Percentiles rank a stretch among this genome's conserved stretches.
Evolutionary conservation across 2,797 vertebrate genomes (phyloP).

Genomic region (Spinus olivaceus): DNA sequence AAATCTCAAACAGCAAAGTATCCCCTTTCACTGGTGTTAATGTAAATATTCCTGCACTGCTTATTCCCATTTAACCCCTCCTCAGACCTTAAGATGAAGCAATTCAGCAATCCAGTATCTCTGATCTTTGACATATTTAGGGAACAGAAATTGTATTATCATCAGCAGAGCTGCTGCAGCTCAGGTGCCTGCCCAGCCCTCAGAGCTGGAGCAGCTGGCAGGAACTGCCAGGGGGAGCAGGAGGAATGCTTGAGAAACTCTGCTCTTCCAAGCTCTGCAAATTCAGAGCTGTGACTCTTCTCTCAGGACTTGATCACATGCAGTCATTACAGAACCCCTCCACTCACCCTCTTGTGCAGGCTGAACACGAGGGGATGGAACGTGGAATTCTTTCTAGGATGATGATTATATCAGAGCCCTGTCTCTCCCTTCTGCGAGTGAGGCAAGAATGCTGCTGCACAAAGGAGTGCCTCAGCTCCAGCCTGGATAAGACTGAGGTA

Average conservation of each 20-base stretch:
- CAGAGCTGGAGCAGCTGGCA: neutral
- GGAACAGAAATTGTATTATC: neutral
- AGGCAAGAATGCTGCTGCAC: neutral
- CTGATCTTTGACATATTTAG: neutral
- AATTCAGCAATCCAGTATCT: neutral
- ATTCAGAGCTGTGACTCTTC: neutral
- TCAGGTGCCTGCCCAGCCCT: neutral
- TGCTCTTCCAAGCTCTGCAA: neutral
- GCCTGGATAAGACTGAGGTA: neutral
- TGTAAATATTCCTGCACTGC: neutral
- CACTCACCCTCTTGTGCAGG: neutral
- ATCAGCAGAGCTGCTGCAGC: neutral
- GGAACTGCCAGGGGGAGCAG: neutral
- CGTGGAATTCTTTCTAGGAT: neutral
- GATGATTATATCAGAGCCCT: neutral
- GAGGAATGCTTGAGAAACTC: neutral
- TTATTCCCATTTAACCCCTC: neutral
- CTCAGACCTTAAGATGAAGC: neutral
- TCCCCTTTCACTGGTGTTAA: neutral
- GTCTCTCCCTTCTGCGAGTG: neutral
- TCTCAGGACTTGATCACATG: fast-evolving
- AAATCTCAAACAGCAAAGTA: neutral
- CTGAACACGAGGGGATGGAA: neutral
- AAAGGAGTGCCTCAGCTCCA: neutral
- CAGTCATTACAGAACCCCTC: neutral